These are phyloP conservation scores for Tapera naevia DNA, from an alignment of 2,797 vertebrate genomes.

Conservation along the genomic window DNA sequence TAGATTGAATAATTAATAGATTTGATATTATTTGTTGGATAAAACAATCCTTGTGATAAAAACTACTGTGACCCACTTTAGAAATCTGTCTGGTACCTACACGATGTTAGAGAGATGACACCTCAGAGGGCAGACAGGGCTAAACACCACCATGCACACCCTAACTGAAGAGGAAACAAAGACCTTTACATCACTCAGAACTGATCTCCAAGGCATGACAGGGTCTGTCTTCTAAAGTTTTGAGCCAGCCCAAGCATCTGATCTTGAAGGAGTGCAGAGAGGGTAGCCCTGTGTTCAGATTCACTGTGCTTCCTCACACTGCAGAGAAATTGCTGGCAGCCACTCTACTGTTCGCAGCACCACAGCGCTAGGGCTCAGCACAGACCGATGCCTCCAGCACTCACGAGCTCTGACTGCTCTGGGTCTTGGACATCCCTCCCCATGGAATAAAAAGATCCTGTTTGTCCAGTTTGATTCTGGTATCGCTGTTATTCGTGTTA, in stretches of 20 bases:
- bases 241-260: background rate
- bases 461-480: background rate
- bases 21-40: background rate
- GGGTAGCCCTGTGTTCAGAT: background rate
- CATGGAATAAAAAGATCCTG: background rate
- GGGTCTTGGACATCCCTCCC: background rate
- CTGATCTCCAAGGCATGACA: background rate
- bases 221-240: background rate
- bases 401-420: background rate
- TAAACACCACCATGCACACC: background rate
- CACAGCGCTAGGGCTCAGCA: background rate
- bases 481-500: background rate
- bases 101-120: background rate
- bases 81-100: background rate
- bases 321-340: background rate
- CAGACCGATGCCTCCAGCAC: background rate
- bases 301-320: background rate
- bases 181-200: background rate
- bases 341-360: background rate
- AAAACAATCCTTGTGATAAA: background rate
- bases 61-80: background rate
- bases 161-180: background rate
- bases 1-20: background rate
- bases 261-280: background rate
- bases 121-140: background rate